A percentile compares a stretch with the other conserved stretches of the same genome.
Evolutionary conservation across 2,113 vertebrate genomes (phyloP).

Genomic region (Otis tarda): DNA sequence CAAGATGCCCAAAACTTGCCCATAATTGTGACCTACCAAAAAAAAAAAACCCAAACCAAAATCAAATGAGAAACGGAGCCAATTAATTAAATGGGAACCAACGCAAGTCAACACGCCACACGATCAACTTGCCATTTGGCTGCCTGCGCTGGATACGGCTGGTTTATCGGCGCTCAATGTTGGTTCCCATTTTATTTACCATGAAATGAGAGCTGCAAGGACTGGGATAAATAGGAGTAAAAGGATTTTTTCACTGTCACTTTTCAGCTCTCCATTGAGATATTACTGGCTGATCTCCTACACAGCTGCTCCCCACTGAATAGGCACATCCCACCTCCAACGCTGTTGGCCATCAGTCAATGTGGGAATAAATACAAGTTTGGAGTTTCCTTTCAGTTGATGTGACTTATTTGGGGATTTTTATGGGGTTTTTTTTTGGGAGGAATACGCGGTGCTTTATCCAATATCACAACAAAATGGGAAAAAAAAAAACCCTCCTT

Average conservation of each 20-base stretch:
- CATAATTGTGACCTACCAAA: background rate
- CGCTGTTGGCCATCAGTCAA: background rate
- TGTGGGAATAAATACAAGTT: background rate
- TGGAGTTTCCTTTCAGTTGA: fast-evolving
- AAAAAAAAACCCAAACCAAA: background rate
- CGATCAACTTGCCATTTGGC: fast-evolving
- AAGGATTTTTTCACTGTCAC: background rate
- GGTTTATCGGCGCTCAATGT: fast-evolving
- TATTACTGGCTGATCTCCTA: background rate
- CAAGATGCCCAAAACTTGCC: background rate
- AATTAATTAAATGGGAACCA: background rate
- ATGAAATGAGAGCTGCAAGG: background rate
- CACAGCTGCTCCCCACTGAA: conserved; percentile 5
- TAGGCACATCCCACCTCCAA: background rate
- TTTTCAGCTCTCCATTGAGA: background rate
- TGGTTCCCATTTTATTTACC: background rate
- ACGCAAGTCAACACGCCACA: fast-evolving
- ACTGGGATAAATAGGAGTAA: background rate
- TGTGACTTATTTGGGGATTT: background rate
- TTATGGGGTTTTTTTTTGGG: background rate
- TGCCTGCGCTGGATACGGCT: fast-evolving
- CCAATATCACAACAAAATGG: background rate
- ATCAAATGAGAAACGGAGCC: fast-evolving
- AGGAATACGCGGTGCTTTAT: background rate
- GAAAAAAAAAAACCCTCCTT: too few species aligned